Evolutionary conservation across 2,113 vertebrate genomes (phyloP).

Genomic region (Caracal caracal): DNA sequence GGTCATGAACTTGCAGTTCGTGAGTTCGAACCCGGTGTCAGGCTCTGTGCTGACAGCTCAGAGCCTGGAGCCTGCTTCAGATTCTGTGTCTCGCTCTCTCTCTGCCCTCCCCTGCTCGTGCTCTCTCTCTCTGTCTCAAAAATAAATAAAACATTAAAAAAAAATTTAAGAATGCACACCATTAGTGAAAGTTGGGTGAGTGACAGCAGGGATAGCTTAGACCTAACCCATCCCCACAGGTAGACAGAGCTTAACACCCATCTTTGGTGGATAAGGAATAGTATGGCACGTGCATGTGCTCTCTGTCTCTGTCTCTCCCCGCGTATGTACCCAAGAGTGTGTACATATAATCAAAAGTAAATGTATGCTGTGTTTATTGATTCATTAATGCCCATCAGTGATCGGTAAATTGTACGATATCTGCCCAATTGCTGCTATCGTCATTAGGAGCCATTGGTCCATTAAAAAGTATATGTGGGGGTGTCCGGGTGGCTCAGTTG

Average conservation of each 20-base stretch:
- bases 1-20: no score
- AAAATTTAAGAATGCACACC: neutral
- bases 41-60: no score
- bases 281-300: rapidly evolving
- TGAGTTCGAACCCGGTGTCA: no score
- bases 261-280: neutral
- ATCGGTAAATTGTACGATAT: neutral
- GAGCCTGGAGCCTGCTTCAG: no score
- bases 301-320: neutral
- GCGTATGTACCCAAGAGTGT: rapidly evolving
- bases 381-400: neutral
- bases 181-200: neutral
- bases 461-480: neutral
- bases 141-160: no score
- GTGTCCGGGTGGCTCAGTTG: no score
- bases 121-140: no score
- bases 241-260: neutral
- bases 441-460: neutral
- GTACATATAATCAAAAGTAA: neutral
- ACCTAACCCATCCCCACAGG: neutral
- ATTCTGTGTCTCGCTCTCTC: no score
- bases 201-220: neutral
- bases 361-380: neutral
- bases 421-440: neutral
- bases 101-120: no score